Evolutionary conservation across 2,888 invertebrate species (phyloP), one percentile per base, ranked within the genome.

Genomic region (Pseudococcus jackbeardsleyi): DNA sequence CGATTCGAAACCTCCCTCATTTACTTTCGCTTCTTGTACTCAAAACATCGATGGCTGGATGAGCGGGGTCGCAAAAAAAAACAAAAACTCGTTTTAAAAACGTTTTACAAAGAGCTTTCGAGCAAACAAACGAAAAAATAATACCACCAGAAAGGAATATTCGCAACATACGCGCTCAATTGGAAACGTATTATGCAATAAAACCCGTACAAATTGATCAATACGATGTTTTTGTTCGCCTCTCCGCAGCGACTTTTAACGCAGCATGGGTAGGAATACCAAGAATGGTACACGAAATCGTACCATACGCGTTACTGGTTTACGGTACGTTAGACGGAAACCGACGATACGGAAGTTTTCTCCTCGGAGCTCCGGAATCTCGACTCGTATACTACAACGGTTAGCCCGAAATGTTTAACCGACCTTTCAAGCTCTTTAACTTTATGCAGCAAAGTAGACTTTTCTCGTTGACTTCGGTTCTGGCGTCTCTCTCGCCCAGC

Each of bases 351-450:
- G 64, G 64, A 64, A 64, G 64, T 64, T 64, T 64, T 64, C 64
- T 64, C 22, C 19, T 33, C 26, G 26, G 26, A 64, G 64, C 64
- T 64, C 64, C 64, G 64, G 64, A 64, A 64, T 64, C 64, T 64
- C 64, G 64, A 8, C 46, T 33, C 26, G 26, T 33, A 12, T 46
- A 46, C 9, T 64, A 64, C 64, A 64, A 64, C 64, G 64, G 64
- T 64, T 64, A 64, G 64, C 26, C 64, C 64, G 12, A 64, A 64
- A 64, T 64, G 64, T 64, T 64, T 64, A 64, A 64, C 64, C 64
- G 64, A 64, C 64, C 64, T 64, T 64, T 64, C 64, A 64, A 64
- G 64, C 64, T 64, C 19, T 64, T 77, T 77, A 77, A 77, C 77
- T 77, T 77, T 11, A 7, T 15, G 15, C 22, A 64, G 64, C 64